Evolutionary conservation across 37 sponge, comb jelly and placozoan species (phyloP).

Genomic region (Chondrosia reniformis): DNA sequence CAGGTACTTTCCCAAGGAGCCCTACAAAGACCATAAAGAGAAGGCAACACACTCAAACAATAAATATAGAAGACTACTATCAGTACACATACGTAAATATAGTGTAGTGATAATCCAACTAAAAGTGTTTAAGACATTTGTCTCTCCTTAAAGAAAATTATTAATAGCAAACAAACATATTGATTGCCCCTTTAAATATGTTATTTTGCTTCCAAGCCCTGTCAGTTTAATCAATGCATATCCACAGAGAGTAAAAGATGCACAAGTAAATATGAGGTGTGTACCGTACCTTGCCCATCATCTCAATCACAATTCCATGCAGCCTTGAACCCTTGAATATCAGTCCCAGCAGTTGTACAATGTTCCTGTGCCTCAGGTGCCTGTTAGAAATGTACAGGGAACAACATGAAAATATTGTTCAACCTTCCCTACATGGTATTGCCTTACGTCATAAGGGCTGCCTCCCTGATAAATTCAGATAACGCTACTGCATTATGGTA

Average conservation of each 20-base stretch:
- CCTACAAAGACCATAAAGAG: conserved; percentile 21
- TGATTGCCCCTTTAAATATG: too few relatives aligned
- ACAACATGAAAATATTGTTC: background rate
- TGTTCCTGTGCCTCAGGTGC: conserved; percentile 73
- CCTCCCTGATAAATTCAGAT: conserved; percentile 38
- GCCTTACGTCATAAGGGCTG: conserved; percentile 72
- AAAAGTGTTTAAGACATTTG: too few relatives aligned
- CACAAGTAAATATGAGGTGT: too few relatives aligned
- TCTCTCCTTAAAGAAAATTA: too few relatives aligned
- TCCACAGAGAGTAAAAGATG: too few relatives aligned
- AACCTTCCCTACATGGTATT: too few relatives aligned
- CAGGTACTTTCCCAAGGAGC: conserved; percentile 64
- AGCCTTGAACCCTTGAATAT: conserved; percentile 37
- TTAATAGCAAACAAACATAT: too few relatives aligned
- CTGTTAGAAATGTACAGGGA: conserved; percentile 18
- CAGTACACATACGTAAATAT: too few relatives aligned
- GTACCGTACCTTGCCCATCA: conserved; percentile 62
- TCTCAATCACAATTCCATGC: conserved; percentile 59
- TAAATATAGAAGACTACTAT: too few relatives aligned
- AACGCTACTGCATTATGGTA: conserved; percentile 18
- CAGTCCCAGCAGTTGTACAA: conserved; percentile 84
- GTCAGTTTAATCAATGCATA: too few relatives aligned
- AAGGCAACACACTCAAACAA: background rate
- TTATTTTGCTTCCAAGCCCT: too few relatives aligned
- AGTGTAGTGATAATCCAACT: too few relatives aligned